Evolutionary conservation across 2,113 vertebrate genomes (phyloP), one percentile per base, ranked within the genome.

Genomic region (Mixornis gularis): DNA sequence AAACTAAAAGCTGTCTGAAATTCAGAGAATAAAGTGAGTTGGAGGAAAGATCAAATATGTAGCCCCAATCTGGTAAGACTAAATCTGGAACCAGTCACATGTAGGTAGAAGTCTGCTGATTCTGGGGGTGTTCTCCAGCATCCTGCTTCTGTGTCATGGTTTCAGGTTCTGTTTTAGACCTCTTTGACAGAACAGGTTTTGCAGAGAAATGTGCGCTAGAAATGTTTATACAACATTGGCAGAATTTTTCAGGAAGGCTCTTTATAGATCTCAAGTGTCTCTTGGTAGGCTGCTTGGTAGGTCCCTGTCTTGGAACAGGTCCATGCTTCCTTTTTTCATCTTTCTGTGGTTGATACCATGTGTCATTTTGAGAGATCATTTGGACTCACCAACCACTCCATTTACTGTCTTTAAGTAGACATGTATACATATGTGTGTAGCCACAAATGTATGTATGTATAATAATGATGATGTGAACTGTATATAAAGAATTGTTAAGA

Each of bases 221-320:
- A 74, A 44, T 46, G 90, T 89, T 88, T 83, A 74, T n/a, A 72
- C 62, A 94, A 86, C 92, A 81, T 11, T 68, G 49, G 64, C 68
- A 88, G 32, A 19, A 6, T 70, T 91, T 93, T 56, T 65, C 3
- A 2, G 71, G 66, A 85, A 72, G 51, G 63, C 80, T 93, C 48
- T 94, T 38, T 69, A 87, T 85, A 76, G 91, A 21, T 64, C 65
- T 84, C 25, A 65, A 12, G 34, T 79, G 44, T 79, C 29, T 89
- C 62, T 70, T 79, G 59, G 16, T 87, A 53, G 44, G 22, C 79
- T 93, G 58, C 34, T 66, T 84, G 44, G 58, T 87, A 90, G 63
- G 56, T 89, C 87, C 9, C 3, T 68, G n/a, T 53, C 58, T 94
- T 86, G 62, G 79, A 86, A 49, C 22, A 79, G 68, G n/a, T 63